These are phyloP conservation scores for Pseudachorutes palmiensis DNA, from an alignment of 1,140 invertebrate genomes.

Conservation along the genomic window DNA sequence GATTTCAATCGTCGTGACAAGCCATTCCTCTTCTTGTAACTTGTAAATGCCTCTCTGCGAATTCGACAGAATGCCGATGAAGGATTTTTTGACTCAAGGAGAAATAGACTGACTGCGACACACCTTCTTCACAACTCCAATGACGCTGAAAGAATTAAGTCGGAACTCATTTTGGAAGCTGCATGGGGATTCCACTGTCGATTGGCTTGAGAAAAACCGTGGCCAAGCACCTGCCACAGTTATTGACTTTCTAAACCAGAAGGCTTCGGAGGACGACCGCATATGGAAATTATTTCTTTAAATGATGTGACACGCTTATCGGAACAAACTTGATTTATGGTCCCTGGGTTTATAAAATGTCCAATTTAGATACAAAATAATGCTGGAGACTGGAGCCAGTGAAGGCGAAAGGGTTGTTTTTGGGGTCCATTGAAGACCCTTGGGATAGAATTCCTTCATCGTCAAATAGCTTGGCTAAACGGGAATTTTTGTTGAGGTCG, in stretches of 20 bases:
- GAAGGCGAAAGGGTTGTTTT: too few relatives aligned
- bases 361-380: too few relatives aligned
- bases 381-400: too few relatives aligned
- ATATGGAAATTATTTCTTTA: too few relatives aligned
- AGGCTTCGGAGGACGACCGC: too few relatives aligned
- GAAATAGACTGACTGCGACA: neutral
- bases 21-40: neutral
- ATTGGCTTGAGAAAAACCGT: neutral
- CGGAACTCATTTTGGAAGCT: neutral
- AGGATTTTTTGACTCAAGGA: neutral
- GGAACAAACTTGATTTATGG: too few relatives aligned
- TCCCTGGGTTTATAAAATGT: too few relatives aligned
- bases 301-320: too few relatives aligned
- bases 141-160: neutral
- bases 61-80: neutral
- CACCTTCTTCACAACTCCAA: neutral
- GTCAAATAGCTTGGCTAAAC: too few relatives aligned
- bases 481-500: too few relatives aligned
- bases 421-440: too few relatives aligned
- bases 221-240: neutral
- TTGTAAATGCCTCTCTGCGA: neutral
- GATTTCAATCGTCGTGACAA: constrained; percentile 15
- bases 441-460: too few relatives aligned
- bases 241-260: neutral
- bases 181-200: neutral